Conservation (phyloP, 2,888 invertebrate genomes). For the Drosophila gaucha region DNA sequence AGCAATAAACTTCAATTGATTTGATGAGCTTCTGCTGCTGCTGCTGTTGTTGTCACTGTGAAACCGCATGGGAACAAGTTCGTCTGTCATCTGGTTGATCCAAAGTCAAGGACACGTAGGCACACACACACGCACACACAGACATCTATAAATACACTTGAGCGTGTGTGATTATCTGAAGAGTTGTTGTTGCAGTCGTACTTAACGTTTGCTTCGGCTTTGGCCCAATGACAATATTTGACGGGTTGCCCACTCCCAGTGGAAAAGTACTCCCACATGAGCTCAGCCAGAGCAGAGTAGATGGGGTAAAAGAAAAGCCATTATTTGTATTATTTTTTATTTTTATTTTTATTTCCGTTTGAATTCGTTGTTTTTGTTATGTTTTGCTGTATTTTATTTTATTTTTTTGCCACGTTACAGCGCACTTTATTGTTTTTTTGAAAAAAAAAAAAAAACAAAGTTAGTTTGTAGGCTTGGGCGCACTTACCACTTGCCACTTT, state of each 20-base stretch:
- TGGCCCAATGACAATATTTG: constrained; percentile 7
- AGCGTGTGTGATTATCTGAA: constrained; percentile 14
- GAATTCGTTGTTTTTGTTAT: constrained; percentile 2
- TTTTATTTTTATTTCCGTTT: constrained; percentile 1
- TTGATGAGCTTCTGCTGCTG: neutral
- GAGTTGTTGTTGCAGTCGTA: constrained; percentile 14
- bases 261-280: too few relatives aligned
- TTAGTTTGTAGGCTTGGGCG: constrained; percentile 20
- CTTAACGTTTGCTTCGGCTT: constrained; percentile 7
- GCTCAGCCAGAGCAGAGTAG: neutral
- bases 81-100: constrained; percentile 1
- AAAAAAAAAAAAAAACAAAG: constrained; percentile 1
- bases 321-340: constrained; percentile 13
- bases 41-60: neutral
- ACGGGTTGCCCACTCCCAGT: neutral
- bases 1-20: constrained; percentile 17
- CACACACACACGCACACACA: neutral
- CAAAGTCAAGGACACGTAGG: constrained; percentile 10
- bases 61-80: neutral
- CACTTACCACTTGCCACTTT: constrained; percentile 6
- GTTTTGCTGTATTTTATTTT: neutral
- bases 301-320: neutral
- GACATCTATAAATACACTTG: constrained; percentile 12
- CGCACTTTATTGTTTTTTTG: neutral
- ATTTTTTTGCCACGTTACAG: constrained; percentile 12